Evolutionary conservation across 2,888 invertebrate genomes (phyloP), one percentile per base, ranked within the genome.

Genomic region (Conistra vaccinii): DNA sequence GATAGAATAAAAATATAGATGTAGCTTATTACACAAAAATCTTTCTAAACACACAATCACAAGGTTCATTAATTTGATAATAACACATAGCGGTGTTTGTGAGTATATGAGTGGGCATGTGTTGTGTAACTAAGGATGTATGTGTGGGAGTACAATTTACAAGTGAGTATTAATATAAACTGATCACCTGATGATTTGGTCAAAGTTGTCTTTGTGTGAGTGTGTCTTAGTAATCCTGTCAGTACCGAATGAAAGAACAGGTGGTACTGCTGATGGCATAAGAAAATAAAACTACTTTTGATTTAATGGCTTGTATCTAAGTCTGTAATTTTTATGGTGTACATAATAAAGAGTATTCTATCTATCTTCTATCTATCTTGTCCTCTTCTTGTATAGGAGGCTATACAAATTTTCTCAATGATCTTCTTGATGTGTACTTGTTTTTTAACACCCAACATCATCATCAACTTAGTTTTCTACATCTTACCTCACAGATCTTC

Each of bases 401-500:
- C n/a, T 32, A n/a, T 3, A 55, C 1, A 23, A 61, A 29, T 20
- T 29, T 42, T 29, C 10, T 66, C 3, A 32, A 26, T 14, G 14
- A 26, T 45, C 14, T 10, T 3, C 26, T 35, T 12, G 7, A 29
- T 29, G 29, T n/a, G 23, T 39, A 12, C 26, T n/a, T 39, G 29
- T 12, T 53, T 32, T 12, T 9, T 42, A 4, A 1, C 26, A 57
- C 32, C 2, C 35, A 17, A 57, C 1, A 29, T 17, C 26, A 39
- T 17, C 26, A 51, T 9, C 10, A 39, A 39, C 4, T 48, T n/a
- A n/a, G 23, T 26, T 32, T 26, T 74, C 4, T n/a, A 51, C 42
- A 6, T n/a, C 32, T 72, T 85, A 95, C 95, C 95, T 95, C 67
- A 95, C 94, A 26, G 95, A 96, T 55, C 96, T 88, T 60, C 96